phyloP scores from a whole-genome alignment of 2,113 vertebrate genomes.

The Pionites leucogaster region DNA sequence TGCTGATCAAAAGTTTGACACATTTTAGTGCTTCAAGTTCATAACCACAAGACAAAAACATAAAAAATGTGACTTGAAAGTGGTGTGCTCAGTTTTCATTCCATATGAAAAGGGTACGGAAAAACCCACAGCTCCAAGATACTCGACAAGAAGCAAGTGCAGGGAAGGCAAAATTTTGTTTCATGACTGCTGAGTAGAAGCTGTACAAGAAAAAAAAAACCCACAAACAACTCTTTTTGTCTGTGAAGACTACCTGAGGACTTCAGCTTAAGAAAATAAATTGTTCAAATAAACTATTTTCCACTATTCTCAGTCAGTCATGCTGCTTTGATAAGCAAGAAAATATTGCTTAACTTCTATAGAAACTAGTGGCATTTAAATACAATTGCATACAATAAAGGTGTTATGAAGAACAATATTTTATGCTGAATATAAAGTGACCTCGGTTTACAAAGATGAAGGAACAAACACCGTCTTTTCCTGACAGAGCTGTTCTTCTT shows the following conservation, averaged over 20 bases:
- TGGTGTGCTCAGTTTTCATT: background rate
- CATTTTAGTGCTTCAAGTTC: background rate
- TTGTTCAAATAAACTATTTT: background rate
- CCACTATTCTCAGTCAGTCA: background rate
- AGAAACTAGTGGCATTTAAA: background rate
- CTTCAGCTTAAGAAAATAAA: background rate
- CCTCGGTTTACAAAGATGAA: background rate
- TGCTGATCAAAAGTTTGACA: background rate
- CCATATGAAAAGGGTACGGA: background rate
- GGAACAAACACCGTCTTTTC: background rate
- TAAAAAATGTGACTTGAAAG: background rate
- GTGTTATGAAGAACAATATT: background rate
- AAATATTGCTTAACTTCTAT: background rate
- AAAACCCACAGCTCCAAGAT: background rate
- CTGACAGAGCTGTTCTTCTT: background rate
- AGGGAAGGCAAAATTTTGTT: background rate
- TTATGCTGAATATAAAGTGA: background rate
- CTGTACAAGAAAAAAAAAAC: background rate
- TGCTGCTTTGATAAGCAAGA: background rate
- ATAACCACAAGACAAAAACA: background rate
- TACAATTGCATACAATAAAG: background rate
- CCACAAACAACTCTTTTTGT: fast-evolving
- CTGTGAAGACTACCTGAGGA: background rate
- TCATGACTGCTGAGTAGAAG: background rate
- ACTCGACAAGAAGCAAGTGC: background rate